Evolutionary conservation across 2,797 vertebrate species (phyloP), one percentile per base, ranked within the genome.

Genomic region (Neosilurus mollespiculum): DNA sequence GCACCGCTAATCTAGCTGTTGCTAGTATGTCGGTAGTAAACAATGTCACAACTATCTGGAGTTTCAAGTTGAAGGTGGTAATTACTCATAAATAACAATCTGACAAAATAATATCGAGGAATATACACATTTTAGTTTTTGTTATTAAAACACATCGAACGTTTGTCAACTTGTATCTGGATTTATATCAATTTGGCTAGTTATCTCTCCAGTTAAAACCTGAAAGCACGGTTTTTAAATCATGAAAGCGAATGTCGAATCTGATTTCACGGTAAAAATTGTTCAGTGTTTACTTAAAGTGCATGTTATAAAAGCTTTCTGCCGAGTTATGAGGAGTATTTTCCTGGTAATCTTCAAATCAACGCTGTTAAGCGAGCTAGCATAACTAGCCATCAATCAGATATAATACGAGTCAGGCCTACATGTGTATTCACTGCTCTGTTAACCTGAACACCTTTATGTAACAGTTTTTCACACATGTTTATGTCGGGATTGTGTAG

Each of bases 11-110:
- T 75, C 70, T 53, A 75, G 81, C 77, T 78, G 71, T 66, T 80
- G 34, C 58, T 67, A 73, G 71, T 81, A 53, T 70, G 9, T 56
- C 78, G 59, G 69, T 83, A 71, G 87, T 86, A 82, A 88, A 86
- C 86, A 87, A 81, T 84, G 81, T 83, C 80, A 80, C 58, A 75
- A 56, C 82, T 85, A 78, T 54, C 75, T 82, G 62, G 69, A 85
- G 78, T 84, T 81, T 15, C 34, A 61, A 78, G 77, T 86, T 78
- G 76, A 37, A 51, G 14, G 37, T 16, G 62, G 61, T 51, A 53
- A 65, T 78, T 51, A 30, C 43, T 53, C n/a, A 18, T 20, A 65
- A 79, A 65, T 53, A 65, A 79, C 61, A 53, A 14, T 16, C 58
- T 49, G 20, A 16, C 3, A 16, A 20, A 49, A 11, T 12, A 54